phyloP scores from a whole-genome alignment of 2,888 invertebrate genomes.

The Pasiphila rectangulata region DNA sequence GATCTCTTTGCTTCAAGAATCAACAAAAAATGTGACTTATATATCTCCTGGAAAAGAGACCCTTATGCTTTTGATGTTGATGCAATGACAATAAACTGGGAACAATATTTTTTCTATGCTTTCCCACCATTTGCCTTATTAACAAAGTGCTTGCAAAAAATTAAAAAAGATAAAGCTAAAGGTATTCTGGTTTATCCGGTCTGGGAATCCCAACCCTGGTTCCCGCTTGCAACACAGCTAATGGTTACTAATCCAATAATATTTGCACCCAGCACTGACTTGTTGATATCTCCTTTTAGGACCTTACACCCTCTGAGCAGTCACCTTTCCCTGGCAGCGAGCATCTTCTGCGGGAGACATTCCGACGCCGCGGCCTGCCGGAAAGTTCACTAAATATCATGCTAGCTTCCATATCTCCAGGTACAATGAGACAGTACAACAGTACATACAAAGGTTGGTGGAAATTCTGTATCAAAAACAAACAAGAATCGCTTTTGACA shows the following conservation, averaged over 20 bases:
- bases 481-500: not conserved
- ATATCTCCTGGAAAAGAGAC: no score
- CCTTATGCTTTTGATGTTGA: no score
- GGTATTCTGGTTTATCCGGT: slow-evolving; percentile 24
- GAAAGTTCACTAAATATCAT: no score
- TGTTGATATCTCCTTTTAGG: slow-evolving; percentile 22
- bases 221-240: slow-evolving; percentile 14
- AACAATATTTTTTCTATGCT: slow-evolving; percentile 22
- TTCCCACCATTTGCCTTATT: slow-evolving; percentile 30
- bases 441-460: slow-evolving; percentile 16
- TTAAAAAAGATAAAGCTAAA: slow-evolving; percentile 11
- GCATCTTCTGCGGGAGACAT: no score
- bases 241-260: slow-evolving; percentile 6
- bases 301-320: no score
- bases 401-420: no score
- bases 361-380: no score
- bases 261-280: slow-evolving; percentile 14
- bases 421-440: slow-evolving; percentile 20
- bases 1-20: slow-evolving; percentile 18
- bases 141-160: slow-evolving; percentile 23
- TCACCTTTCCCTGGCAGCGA: no score
- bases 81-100: no score
- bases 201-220: slow-evolving; percentile 26
- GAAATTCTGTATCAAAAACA: no score
- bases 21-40: slow-evolving; percentile 13